phyloP scores from a whole-genome alignment of 2,888 invertebrate genomes.

The Lacanobia wlatinum region DNA sequence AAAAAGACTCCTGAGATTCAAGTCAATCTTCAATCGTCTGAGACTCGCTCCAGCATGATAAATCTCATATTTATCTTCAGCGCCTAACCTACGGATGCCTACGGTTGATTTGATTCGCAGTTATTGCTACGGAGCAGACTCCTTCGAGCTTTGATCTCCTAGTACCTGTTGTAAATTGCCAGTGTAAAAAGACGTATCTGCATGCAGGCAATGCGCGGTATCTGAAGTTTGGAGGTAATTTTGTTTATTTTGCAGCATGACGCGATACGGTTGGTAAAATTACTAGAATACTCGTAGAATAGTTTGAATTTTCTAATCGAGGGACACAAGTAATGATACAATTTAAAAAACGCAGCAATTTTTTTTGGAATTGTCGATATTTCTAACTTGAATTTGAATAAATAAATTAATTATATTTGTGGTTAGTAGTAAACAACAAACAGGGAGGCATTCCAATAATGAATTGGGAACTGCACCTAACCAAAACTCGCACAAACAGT shows the following conservation, averaged over 20 bases:
- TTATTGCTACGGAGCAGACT: slow-evolving; percentile 40
- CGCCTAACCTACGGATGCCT: slow-evolving; percentile 14
- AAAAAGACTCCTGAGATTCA: slow-evolving; percentile 29
- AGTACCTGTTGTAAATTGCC: slow-evolving; percentile 63
- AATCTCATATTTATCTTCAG: slow-evolving; percentile 49
- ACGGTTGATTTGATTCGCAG: slow-evolving; percentile 41
- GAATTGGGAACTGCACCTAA: slow-evolving; percentile 16
- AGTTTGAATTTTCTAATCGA: no score
- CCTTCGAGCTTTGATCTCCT: slow-evolving; percentile 62
- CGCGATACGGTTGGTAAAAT: no score
- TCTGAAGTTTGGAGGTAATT: no score
- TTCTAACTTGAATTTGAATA: neutral
- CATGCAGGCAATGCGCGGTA: slow-evolving; percentile 2
- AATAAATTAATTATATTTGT: neutral
- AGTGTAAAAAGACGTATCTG: slow-evolving; percentile 57
- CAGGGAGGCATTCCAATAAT: slow-evolving; percentile 4
- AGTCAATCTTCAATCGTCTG: slow-evolving; percentile 49
- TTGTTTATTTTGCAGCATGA: no score
- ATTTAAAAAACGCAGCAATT: no score
- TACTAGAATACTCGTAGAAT: no score
- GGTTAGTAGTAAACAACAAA: slow-evolving; percentile 7
- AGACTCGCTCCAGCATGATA: slow-evolving; percentile 35
- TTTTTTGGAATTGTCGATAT: neutral
- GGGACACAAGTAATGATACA: no score
- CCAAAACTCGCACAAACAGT: slow-evolving; percentile 13